These are phyloP conservation scores for Metridium senile DNA, from an alignment of 92 coral and sea anemone genomes.

Conservation along the genomic window DNA sequence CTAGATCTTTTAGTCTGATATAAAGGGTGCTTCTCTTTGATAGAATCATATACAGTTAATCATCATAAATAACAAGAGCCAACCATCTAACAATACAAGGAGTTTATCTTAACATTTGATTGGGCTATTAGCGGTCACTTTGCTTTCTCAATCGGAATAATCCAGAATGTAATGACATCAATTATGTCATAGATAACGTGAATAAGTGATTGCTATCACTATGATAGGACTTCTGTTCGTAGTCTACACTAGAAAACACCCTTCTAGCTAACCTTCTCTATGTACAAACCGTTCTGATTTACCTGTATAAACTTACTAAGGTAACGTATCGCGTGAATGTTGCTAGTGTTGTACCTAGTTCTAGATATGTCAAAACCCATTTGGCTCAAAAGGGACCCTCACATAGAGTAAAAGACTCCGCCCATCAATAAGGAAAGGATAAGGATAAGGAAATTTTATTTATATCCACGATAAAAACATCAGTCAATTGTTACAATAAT, in stretches of 20 bases:
- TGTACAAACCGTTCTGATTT: not conserved
- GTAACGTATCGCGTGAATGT: not conserved
- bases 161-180: not conserved
- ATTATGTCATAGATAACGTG: not conserved
- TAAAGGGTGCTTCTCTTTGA: not conserved
- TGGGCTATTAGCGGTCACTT: constrained; percentile 12
- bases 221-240: not conserved
- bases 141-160: not conserved
- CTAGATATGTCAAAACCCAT: not conserved
- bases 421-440: not conserved
- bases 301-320: not conserved
- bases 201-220: not conserved
- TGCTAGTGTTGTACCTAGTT: not conserved
- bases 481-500: too few species aligned
- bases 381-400: not conserved
- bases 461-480: too few species aligned
- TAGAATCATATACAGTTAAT: constrained; percentile 1
- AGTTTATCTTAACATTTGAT: not conserved
- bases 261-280: not conserved
- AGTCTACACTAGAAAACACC: not conserved
- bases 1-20: not conserved
- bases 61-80: not conserved
- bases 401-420: not conserved
- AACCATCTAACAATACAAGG: not conserved
- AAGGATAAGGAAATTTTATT: too few species aligned